Evolutionary conservation across 2,888 invertebrate genomes (phyloP), one percentile per base, ranked within the genome.

Genomic region (Andrena minutula): DNA sequence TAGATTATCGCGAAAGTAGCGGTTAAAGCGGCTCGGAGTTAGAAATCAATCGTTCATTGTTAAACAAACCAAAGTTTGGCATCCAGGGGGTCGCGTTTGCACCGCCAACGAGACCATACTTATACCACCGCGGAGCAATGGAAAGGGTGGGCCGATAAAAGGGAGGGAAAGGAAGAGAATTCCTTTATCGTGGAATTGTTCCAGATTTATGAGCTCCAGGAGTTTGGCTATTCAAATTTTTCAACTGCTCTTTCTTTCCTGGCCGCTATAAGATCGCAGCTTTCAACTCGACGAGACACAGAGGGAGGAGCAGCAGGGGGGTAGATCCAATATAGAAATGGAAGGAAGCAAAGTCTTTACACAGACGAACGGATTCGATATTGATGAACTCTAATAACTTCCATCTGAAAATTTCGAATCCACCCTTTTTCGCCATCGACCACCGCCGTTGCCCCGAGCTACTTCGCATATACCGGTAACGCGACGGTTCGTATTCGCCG

Each of bases 211-310:
- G 88, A 88, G 84, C 82, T 82, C 86, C 86, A 72, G 51, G 86
- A 88, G 88, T 88, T 88, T 83, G 81, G 86, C 85, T 79, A 87
- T 88, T 88, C 87, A 88, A 88, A 88, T 88, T 88, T 88, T 88
- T 88, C 88, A 84, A 86, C 76, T 82, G 75, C 77, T 83, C 83
- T 76, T 81, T 84, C 86, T 84, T 87, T 75, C 85, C 84, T 82
- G 73, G 72, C 79, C 69, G 72, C 79, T 63, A 68, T 74, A 77
- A 85, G 83, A 80, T 80, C 83, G 58, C 76, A 61, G 82, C 79
- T 82, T 79, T 86, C 82, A 77, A 79, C 65, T 41, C 70, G 76
- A 78, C 81, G 70, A 68, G 72, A 73, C 78, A 70, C 68, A 70
- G 78, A 63, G 41, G 56, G 49, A 28, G 8, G 20, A n/a, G 63